A percentile compares a stretch with the other conserved stretches of the same genome.
These are phyloP conservation scores for Drosophila diplacantha DNA, from an alignment of 2,888 invertebrate genomes.

Conservation along the genomic window DNA sequence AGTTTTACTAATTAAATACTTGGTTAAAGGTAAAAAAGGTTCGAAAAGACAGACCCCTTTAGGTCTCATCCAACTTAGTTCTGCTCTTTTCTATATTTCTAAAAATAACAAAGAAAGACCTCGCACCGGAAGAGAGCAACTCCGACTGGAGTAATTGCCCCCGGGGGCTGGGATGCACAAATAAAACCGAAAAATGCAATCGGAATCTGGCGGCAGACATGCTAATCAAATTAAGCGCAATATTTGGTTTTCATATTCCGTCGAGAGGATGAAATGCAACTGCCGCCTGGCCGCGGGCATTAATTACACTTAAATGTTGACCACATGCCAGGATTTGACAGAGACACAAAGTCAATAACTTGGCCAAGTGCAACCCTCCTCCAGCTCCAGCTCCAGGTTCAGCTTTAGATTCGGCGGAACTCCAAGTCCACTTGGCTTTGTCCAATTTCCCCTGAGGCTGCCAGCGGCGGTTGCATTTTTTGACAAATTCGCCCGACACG, in stretches of 20 bases:
- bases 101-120: constrained; percentile 10
- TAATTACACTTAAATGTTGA: constrained; percentile 78
- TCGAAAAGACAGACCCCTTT: too few relatives aligned
- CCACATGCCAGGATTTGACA: constrained; percentile 77
- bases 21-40: too few relatives aligned
- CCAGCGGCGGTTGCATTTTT: constrained; percentile 60
- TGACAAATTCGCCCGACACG: constrained; percentile 71
- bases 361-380: constrained; percentile 53
- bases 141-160: constrained; percentile 15
- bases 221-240: constrained; percentile 70
- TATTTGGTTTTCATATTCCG: constrained; percentile 58
- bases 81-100: neutral
- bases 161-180: constrained; percentile 28
- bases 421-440: constrained; percentile 52
- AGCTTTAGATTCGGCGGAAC: neutral
- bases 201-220: constrained; percentile 35
- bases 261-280: constrained; percentile 57
- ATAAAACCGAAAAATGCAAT: constrained; percentile 37
- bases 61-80: neutral
- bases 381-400: constrained; percentile 9
- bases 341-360: constrained; percentile 60
- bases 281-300: constrained; percentile 73
- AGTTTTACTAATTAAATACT: neutral
- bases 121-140: constrained; percentile 9
- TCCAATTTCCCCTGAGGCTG: constrained; percentile 64